These are phyloP conservation scores for Patella vulgata DNA, from an alignment of 1,140 invertebrate species.

Conservation along the genomic window DNA sequence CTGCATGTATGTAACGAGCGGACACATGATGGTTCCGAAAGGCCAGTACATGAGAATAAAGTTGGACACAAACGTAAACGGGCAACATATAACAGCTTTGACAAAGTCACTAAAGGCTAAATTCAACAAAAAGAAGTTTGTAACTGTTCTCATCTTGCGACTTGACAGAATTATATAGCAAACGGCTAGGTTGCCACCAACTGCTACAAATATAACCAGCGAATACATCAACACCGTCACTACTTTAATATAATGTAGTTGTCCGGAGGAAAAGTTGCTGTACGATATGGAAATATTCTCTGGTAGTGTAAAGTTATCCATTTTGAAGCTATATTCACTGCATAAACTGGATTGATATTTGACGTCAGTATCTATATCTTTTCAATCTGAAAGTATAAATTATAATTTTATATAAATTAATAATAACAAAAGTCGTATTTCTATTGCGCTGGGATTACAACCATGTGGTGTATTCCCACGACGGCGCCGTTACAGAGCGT, in stretches of 20 bases:
- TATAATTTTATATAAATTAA: too few relatives aligned
- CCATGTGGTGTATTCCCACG: too few relatives aligned
- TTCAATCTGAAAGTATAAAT: too few relatives aligned
- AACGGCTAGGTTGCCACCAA: slow-evolving; percentile 37
- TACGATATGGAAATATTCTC: too few relatives aligned
- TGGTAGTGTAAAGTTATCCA: too few relatives aligned
- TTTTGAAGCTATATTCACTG: too few relatives aligned
- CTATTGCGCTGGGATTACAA: too few relatives aligned
- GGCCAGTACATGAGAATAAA: slow-evolving; percentile 86
- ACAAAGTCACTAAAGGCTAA: slow-evolving; percentile 85
- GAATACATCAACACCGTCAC: slow-evolving; percentile 45
- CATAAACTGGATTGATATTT: too few relatives aligned
- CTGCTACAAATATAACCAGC: slow-evolving; percentile 35
- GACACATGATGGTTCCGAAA: slow-evolving; percentile 91
- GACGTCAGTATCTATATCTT: too few relatives aligned
- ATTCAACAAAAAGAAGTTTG: slow-evolving; percentile 96
- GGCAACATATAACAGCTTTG: slow-evolving; percentile 35
- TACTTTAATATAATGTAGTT: slow-evolving; percentile 40
- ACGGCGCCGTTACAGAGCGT: too few relatives aligned
- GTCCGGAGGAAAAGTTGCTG: slow-evolving; percentile 8
- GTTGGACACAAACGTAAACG: slow-evolving; percentile 73
- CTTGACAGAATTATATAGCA: slow-evolving; percentile 66
- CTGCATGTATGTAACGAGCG: slow-evolving; percentile 81
- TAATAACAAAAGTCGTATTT: too few relatives aligned
- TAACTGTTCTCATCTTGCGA: slow-evolving; percentile 90